These are phyloP conservation scores for Geophilus truncorum DNA, from an alignment of 2,888 invertebrate genomes.

Conservation along the genomic window DNA sequence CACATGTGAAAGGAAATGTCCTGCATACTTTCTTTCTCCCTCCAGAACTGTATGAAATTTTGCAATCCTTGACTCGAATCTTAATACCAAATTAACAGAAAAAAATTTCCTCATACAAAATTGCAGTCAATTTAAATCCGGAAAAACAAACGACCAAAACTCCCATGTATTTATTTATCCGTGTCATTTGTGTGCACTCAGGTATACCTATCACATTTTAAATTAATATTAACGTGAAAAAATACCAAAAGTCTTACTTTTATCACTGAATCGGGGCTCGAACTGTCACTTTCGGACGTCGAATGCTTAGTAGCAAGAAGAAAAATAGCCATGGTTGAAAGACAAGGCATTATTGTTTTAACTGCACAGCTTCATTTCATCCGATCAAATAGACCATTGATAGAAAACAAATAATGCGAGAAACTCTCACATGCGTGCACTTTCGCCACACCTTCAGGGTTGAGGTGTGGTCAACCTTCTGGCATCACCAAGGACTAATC, in stretches of 20 bases:
- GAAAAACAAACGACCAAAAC: not conserved
- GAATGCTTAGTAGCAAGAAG: constrained; percentile 9
- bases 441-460: not conserved
- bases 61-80: not conserved
- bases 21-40: not conserved
- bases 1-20: constrained; percentile 18
- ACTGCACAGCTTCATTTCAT: not conserved
- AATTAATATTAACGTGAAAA: not conserved
- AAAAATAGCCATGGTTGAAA: constrained; percentile 15
- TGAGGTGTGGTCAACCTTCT: constrained; percentile 21
- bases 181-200: not conserved
- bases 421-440: constrained; percentile 4
- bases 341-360: not conserved
- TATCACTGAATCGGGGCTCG: not conserved
- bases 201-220: not conserved
- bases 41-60: not conserved
- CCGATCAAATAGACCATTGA: not conserved
- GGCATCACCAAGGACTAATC: constrained; percentile 17
- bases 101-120: not conserved
- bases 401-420: not conserved
- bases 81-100: not conserved
- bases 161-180: not conserved
- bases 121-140: too few species aligned
- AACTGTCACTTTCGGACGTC: not conserved
- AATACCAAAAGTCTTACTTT: not conserved